Evolutionary conservation across 2,113 vertebrate species (phyloP), one percentile per base, ranked within the genome.

Genomic region (Boulengerochromis microlepis): DNA sequence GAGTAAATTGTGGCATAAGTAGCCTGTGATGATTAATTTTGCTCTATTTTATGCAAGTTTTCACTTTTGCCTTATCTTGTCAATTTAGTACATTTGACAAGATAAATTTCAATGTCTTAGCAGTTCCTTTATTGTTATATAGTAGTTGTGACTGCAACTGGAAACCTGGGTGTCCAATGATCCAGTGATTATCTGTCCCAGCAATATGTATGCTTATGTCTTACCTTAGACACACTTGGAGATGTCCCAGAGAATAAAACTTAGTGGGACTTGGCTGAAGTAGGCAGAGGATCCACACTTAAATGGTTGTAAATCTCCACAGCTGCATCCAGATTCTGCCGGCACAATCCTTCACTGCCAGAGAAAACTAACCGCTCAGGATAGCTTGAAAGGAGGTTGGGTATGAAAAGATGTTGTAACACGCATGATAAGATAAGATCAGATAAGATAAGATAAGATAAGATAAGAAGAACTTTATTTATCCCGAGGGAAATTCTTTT

Each of bases 191-290:
- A 5, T 80, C 29, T 19, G 31, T 53, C 9, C 16, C n/a, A 26
- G 52, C 10, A 82, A 19, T 24, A 50, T 42, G 16, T 11, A 38
- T 15, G 16, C 38, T 42, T 15, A 42, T 31, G 22, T 29, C 40
- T 29, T 94, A 98, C 97, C 97, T 96, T 98, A 97, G 76, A 98
- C 95, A 91, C 97, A 98, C 83, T 98, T 98, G 83, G 97, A 98
- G 86, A 98, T 96, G 88, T 98, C 96, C 56, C 97, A 92, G 38
- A 98, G 96, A 92, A 98, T 97, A 95, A 98, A 80, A 98, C 95
- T 15, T 98, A 98, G 92, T 98, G 97, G 50, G 97, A 98, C 94
- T 98, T 98, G 90, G 97, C 97, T 5, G 97, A 97, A 74, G 97
- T 98, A 76, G 97, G 97, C 47, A 98, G 96, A 87, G 97, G 96